phyloP scores from a whole-genome alignment of 2,888 invertebrate genomes.

The Morinoia aosen region DNA sequence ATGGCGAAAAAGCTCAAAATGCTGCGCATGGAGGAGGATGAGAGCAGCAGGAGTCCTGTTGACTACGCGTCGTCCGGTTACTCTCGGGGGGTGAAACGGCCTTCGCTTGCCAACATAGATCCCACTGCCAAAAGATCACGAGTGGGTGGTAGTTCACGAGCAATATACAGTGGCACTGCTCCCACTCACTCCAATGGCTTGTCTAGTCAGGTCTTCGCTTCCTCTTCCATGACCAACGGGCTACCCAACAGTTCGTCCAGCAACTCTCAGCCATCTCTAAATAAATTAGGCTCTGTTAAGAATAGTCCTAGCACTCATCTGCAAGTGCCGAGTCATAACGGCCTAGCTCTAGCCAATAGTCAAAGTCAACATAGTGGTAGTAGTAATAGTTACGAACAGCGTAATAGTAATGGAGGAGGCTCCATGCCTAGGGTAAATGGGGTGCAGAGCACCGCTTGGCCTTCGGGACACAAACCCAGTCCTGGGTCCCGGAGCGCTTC shows the following conservation, averaged over 20 bases:
- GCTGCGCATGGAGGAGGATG: constrained; percentile 36
- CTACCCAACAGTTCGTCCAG: neutral
- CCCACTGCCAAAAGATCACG: constrained; percentile 31
- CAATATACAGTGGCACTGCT: constrained; percentile 39
- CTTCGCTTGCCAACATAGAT: neutral
- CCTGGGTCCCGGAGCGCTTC: constrained; percentile 32
- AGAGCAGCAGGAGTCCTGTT: constrained; percentile 21
- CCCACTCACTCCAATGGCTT: constrained; percentile 19
- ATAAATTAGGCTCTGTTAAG: constrained; percentile 46
- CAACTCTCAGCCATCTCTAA: neutral
- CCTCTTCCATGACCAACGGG: constrained; percentile 35
- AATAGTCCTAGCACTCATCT: constrained; percentile 23
- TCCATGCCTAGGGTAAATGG: neutral
- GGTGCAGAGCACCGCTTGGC: neutral
- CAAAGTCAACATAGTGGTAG: constrained; percentile 37
- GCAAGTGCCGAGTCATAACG: constrained; percentile 44
- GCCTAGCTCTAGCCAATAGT: neutral
- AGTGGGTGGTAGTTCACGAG: constrained; percentile 15
- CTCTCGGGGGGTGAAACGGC: neutral
- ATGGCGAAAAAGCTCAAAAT: constrained; percentile 23
- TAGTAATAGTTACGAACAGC: constrained; percentile 15
- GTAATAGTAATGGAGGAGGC: constrained; percentile 6
- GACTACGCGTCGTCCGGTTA: neutral
- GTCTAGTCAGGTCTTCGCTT: constrained; percentile 28
- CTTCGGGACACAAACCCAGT: neutral